Percentiles rank a stretch among this genome's conserved stretches.
These are phyloP conservation scores for Desoria tigrina DNA, from an alignment of 2,888 invertebrate genomes.

Conservation along the genomic window DNA sequence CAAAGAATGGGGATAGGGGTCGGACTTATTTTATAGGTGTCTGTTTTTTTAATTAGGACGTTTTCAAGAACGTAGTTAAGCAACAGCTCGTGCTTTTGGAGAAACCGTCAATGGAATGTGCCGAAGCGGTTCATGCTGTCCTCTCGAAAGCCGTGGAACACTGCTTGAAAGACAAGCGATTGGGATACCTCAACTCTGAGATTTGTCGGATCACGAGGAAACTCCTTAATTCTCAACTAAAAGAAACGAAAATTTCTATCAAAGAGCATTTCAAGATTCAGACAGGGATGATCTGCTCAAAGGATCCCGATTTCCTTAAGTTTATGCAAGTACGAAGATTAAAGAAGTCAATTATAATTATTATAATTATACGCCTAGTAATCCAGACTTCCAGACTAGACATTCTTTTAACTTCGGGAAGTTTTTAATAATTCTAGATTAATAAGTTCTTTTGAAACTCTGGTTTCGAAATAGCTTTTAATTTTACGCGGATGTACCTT, in stretches of 20 bases:
- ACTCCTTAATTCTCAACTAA: neutral
- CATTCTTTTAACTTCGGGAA: too few relatives aligned
- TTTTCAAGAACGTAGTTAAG: neutral
- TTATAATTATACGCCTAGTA: too few relatives aligned
- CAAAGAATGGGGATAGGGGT: neutral
- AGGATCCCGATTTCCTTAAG: neutral
- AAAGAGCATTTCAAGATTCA: neutral
- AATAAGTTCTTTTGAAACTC: too few relatives aligned
- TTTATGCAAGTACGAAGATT: constrained; percentile 1
- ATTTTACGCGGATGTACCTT: too few relatives aligned
- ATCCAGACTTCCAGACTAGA: too few relatives aligned
- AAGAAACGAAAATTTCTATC: neutral
- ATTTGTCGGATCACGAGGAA: neutral
- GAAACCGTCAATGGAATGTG: neutral
- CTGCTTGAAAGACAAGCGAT: neutral
- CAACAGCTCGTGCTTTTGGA: neutral
- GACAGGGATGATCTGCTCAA: neutral
- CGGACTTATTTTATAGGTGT: too few relatives aligned
- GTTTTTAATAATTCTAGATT: too few relatives aligned
- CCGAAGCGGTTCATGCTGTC: neutral
- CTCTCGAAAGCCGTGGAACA: neutral
- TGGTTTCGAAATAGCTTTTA: too few relatives aligned
- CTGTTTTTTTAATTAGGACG: too few relatives aligned
- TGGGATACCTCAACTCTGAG: neutral
- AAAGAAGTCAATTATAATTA: too few relatives aligned